Base-by-base conservation (phyloP, 2,888 invertebrate species). In the Trichopria drosophilae region DNA sequence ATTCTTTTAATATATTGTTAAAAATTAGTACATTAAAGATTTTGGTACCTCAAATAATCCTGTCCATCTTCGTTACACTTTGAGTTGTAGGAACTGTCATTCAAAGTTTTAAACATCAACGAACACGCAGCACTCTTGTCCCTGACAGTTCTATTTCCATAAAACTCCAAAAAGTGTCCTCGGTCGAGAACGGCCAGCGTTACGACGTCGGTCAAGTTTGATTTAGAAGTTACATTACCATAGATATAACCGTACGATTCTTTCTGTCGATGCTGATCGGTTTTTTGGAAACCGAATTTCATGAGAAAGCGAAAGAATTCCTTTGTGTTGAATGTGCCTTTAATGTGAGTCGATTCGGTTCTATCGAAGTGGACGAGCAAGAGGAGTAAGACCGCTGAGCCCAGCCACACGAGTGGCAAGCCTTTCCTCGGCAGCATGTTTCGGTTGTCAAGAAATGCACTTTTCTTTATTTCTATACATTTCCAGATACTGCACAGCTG, bases 271-370 rank as follows among this genome's bases (percentile, higher is more conserved):
- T 92, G 88, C 32, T 86, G 82, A 75, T 93, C 92, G 10, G 96
- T 95, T 77, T 95, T 94, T 78, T 97, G 96, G 74, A 97, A 93
- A 50, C 96, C 97, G 77, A 96, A 98, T 76, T 96, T 96, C 16
- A 92, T 84, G 43, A 98, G 80, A 77, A 97, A 94, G 76, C 89
- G 88, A 73, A 94, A 95, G 76, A 92, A 92, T 37, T 90, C 87
- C 37, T 80, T 78, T 3, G 84, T 81, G 57, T 80, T 79, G 73
- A 86, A 87, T 5, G 79, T 81, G 29, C 87, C 87, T 59, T 78
- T 79, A 36, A 87, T 76, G 68, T 84, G 86, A 6, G 82, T 83
- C 37, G 61, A 60, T 13, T 44, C 50, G 15, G 54, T 60, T 18
- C 42, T 28, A 19, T 53, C 19, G 6, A 49, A 20, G 23, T 42